Base-by-base conservation (phyloP, 2,888 invertebrate species). In the Muscina levida region DNA sequence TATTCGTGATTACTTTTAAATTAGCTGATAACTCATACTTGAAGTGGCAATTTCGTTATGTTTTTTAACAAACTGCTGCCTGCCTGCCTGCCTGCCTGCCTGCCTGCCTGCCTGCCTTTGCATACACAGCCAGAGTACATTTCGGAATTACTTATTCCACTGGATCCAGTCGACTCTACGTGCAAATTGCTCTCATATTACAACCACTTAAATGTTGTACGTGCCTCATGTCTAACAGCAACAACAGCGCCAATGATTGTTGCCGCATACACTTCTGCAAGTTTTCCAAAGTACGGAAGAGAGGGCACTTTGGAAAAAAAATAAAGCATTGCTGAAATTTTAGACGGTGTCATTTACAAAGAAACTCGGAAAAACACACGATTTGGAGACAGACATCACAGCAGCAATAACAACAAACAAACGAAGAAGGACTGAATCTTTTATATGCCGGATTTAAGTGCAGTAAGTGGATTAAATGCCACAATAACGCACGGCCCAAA, bases 1-100 rank as follows among this genome's bases (percentile, higher is more conserved):
- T 31, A 80, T 77, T 80, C 77, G 71, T 80, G 80, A 80, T 77
- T 80, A 80, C 80, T 77, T 77, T 80, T 77, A 80, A 77, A 80
- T 80, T 80, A 80, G 73, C 80, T 77, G 80, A 80, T 80, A 80
- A 77, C 73, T 77, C 70, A 80, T 77, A 73, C 73, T 80, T 74
- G 71, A 77, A 77, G 80, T 80, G 77, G 80, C 77, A 77, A 80
- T 80, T 80, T 80, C 46, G 80, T 80, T 80, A 77, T 71, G 71
- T 80, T 80, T 80, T 80, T 77, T 77, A 77, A 77, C 77, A 77
- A 77, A 80, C 73, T 31, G 31, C 31, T 31, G 31, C 31, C 31
- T n/a, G n/a, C n/a, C n/a, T n/a, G n/a, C n/a, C n/a, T n/a, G n/a
- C n/a, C n/a, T n/a, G n/a, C n/a, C n/a, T n/a, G n/a, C n/a, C n/a